Base-by-base conservation (phyloP, 2,113 vertebrate species). In the Picathartes gymnocephalus region DNA sequence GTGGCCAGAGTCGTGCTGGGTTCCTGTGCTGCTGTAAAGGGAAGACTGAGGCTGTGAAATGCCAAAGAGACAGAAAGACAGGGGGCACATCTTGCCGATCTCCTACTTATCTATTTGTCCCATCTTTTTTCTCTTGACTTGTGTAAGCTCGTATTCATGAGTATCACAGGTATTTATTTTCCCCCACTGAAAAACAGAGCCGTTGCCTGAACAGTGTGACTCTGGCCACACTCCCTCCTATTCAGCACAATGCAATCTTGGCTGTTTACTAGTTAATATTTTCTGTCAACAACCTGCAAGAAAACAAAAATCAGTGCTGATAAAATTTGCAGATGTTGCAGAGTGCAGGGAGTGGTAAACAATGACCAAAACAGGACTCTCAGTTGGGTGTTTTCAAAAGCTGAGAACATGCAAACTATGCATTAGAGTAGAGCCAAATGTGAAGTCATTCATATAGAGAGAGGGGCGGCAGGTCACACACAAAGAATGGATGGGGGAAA, bases 321-420 rank as follows among this genome's bases (percentile, higher is more conserved):
- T 95, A 97, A 97, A 96, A 95, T 95, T 86, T 93, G 95, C 95
- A 97, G 96, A 97, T 95, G 95, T 95, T 97, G 72, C 88, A 92
- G 92, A 96, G 94, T 94, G 91, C 91, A 94, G 95, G 94, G 96
- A 97, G 95, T 94, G 94, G 91, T 97, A 96, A 96, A 97, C 96
- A 95, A 92, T 93, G 94, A 94, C 96, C 95, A 94, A 83, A 94
- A 84, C 92, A 96, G 91, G 88, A 78, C 92, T 95, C 94, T 95
- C 96, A 78, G 77, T 78, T 95, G 95, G 92, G 91, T 96, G 95
- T 95, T 97, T 96, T 96, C 95, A 92, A 56, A 92, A 90, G 79
- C 37, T 93, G 91, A 93, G 88, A 91, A 54, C 91, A 94, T 31
- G 86, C 86, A 92, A 93, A 81, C 80, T 57, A 47, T 86, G 91